Conservation (phyloP, 1,140 invertebrate genomes). For the Palaemon carinicauda region DNA sequence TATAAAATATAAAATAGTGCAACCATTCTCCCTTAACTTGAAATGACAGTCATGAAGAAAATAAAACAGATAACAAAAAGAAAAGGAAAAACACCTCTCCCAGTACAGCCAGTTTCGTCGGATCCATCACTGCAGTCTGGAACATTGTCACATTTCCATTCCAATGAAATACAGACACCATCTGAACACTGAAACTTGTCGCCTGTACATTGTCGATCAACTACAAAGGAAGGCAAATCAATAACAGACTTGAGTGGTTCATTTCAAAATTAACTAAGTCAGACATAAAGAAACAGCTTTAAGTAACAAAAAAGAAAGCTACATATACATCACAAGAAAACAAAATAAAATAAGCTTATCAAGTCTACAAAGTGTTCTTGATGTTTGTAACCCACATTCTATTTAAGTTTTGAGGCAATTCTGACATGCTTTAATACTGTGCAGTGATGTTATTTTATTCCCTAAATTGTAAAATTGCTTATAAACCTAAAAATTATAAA, state of each 20-base stretch:
- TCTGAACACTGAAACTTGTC: slow-evolving; percentile 62
- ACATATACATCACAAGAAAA: too few relatives aligned
- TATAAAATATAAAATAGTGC: not conserved
- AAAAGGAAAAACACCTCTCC: slow-evolving; percentile 10
- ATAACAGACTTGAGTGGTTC: not conserved
- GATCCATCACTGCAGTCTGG: slow-evolving; percentile 63
- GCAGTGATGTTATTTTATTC: too few relatives aligned
- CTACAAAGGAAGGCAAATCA: slow-evolving; percentile 26
- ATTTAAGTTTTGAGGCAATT: too few relatives aligned
- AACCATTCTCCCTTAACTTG: not conserved
- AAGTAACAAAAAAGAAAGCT: too few relatives aligned
- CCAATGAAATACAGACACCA: slow-evolving; percentile 61
- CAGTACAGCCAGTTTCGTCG: slow-evolving; percentile 64
- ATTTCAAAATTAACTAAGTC: too few relatives aligned
- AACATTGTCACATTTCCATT: slow-evolving; percentile 62
- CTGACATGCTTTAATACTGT: too few relatives aligned
- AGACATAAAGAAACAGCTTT: too few relatives aligned
- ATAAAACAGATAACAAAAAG: not conserved
- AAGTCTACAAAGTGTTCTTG: too few relatives aligned
- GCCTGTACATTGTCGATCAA: slow-evolving; percentile 33
- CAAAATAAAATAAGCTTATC: too few relatives aligned
- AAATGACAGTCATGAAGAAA: not conserved
- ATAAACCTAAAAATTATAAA: too few relatives aligned
- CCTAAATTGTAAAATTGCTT: too few relatives aligned
- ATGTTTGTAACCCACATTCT: too few relatives aligned